Evolutionary conservation across 2,888 invertebrate genomes (phyloP).

Genomic region (Euplexia lucipara): DNA sequence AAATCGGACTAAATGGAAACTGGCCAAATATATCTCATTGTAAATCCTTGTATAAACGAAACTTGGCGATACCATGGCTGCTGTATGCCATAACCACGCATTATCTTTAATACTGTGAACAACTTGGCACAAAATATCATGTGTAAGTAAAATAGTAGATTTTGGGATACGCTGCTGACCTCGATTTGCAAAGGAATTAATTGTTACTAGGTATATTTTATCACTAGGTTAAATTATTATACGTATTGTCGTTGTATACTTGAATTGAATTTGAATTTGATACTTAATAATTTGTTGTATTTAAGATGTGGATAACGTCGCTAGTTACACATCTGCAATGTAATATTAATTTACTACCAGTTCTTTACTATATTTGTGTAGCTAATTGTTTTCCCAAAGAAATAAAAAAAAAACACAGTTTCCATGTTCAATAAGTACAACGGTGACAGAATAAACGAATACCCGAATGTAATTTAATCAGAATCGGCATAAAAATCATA

Average conservation of each 20-base stretch:
- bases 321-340: no score
- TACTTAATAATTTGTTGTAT: no score
- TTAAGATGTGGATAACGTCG: no score
- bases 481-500: no score
- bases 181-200: constrained; percentile 40
- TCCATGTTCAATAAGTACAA: no score
- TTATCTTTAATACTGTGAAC: constrained; percentile 50
- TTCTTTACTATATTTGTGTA: no score
- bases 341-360: no score
- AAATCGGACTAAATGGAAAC: constrained; percentile 69
- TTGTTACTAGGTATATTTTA: constrained; percentile 48
- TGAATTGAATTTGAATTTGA: no score
- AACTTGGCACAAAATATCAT: constrained; percentile 63
- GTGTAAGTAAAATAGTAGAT: constrained; percentile 38
- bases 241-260: constrained; percentile 39
- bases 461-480: no score
- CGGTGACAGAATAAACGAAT: no score
- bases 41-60: constrained; percentile 63
- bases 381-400: no score
- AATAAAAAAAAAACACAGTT: no score
- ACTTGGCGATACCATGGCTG: constrained; percentile 58
- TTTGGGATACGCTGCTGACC: constrained; percentile 43
- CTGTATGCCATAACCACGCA: constrained; percentile 54
- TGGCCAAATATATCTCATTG: constrained; percentile 71
- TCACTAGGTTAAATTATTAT: constrained; percentile 35